A percentile compares a stretch with the other conserved stretches of the same genome.
These are phyloP conservation scores for Heliconius sara DNA, from an alignment of 2,888 invertebrate genomes.

Conservation along the genomic window DNA sequence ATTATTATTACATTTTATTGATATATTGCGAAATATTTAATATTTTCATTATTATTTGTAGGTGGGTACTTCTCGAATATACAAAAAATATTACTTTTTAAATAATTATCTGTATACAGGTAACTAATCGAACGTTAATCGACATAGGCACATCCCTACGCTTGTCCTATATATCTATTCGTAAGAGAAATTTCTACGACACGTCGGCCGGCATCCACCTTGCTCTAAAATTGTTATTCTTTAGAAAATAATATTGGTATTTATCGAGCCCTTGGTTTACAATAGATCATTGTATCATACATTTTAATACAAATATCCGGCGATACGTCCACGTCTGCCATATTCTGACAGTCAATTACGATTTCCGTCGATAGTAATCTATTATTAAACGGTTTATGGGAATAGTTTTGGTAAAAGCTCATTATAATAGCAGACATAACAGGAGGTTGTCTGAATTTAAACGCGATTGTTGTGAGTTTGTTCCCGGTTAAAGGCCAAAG, in stretches of 20 bases:
- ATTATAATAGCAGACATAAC: background rate
- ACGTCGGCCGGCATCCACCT: constrained; percentile 52
- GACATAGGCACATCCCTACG: constrained; percentile 43
- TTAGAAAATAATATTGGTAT: constrained; percentile 27
- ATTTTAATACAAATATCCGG: constrained; percentile 37
- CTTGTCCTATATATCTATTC: constrained; percentile 45
- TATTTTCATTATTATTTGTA: too few relatives aligned
- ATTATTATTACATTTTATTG: background rate
- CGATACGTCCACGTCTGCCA: constrained; percentile 34
- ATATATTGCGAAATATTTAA: too few relatives aligned
- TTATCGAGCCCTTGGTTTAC: background rate
- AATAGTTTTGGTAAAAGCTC: background rate
- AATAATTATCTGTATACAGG: background rate
- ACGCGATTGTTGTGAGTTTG: background rate
- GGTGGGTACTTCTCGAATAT: too few relatives aligned
- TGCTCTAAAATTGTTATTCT: constrained; percentile 21
- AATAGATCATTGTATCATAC: constrained; percentile 23
- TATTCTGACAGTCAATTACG: constrained; percentile 34
- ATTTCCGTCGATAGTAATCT: constrained; percentile 34
- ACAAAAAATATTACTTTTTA: background rate
- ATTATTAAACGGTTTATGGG: constrained; percentile 24
- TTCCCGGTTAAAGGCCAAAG: too few relatives aligned
- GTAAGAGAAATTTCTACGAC: constrained; percentile 59
- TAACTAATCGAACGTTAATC: background rate
- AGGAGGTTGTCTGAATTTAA: too few relatives aligned